Percentiles rank a stretch among this genome's conserved stretches.
These are phyloP conservation scores for Danio rerio DNA, from an alignment of 2,113 vertebrate genomes.

Conservation along the genomic window DNA sequence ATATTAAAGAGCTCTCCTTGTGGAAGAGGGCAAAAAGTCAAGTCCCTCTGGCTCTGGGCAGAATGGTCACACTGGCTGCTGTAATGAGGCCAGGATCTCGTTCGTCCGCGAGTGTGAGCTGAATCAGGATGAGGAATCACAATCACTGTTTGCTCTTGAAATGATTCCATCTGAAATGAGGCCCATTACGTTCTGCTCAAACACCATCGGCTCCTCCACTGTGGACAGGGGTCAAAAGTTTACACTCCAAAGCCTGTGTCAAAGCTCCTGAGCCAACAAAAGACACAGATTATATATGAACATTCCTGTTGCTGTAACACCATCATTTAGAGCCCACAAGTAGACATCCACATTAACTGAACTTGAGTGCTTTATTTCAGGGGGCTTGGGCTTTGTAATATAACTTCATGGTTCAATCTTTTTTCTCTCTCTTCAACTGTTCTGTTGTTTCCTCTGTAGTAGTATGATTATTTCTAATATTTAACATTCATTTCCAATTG, in stretches of 20 bases:
- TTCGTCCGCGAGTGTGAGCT: slow-evolving; percentile 60
- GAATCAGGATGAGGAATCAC: slow-evolving; percentile 60
- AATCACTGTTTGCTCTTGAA: slow-evolving; percentile 55
- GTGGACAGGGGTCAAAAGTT: slow-evolving; percentile 53
- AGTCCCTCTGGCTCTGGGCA: slow-evolving; percentile 36
- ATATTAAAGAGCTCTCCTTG: slow-evolving; percentile 45
- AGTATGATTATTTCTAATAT: too few relatives aligned
- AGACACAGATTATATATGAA: slow-evolving; percentile 47
- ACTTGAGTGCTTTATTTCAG: neutral
- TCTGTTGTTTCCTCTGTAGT: too few relatives aligned
- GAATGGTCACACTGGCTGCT: slow-evolving; percentile 31
- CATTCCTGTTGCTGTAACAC: slow-evolving; percentile 48
- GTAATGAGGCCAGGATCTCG: slow-evolving; percentile 41
- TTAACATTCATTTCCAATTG: too few relatives aligned
- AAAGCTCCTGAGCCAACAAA: slow-evolving; percentile 37
- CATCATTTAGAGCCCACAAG: slow-evolving; percentile 38
- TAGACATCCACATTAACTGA: slow-evolving; percentile 36
- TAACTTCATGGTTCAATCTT: neutral
- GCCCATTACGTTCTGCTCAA: slow-evolving; percentile 52
- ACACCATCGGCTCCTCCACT: slow-evolving; percentile 39
- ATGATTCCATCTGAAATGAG: slow-evolving; percentile 60
- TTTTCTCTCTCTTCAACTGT: too few relatives aligned
- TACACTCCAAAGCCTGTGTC: slow-evolving; percentile 45
- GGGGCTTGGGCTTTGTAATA: neutral
- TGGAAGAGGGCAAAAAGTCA: slow-evolving; percentile 41